A percentile compares a stretch with the other conserved stretches of the same genome.
phyloP scores from a whole-genome alignment of 92 coral and sea anemone genomes.

The Chrysogorgia sp. region DNA sequence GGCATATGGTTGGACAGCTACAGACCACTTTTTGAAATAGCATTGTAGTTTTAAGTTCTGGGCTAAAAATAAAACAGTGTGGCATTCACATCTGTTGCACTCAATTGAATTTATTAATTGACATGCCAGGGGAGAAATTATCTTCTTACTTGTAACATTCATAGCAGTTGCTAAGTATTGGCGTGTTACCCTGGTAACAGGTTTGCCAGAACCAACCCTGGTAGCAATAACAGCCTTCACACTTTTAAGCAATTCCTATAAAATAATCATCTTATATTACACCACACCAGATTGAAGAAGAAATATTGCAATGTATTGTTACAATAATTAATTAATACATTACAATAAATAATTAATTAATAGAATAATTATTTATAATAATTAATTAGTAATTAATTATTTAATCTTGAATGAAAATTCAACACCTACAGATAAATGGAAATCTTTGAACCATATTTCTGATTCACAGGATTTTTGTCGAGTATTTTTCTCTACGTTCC shows the following conservation, averaged over 20 bases:
- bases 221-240: constrained; percentile 18
- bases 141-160: neutral
- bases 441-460: no score
- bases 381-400: no score
- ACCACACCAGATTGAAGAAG: neutral
- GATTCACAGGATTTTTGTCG: neutral
- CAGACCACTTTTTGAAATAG: constrained; percentile 62
- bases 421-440: no score
- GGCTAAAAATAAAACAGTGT: constrained; percentile 19
- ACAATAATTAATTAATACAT: no score
- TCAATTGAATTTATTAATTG: neutral
- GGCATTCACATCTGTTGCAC: no score
- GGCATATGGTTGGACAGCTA: constrained; percentile 10
- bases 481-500: neutral
- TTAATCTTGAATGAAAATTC: no score
- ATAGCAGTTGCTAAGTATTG: constrained; percentile 1
- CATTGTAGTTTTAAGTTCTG: constrained; percentile 47
- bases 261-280: neutral
- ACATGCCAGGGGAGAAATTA: neutral
- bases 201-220: constrained; percentile 25
- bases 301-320: no score
- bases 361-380: no score
- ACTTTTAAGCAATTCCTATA: constrained; percentile 25
- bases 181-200: constrained; percentile 30
- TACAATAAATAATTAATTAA: no score